Base-by-base conservation (phyloP, 2,797 vertebrate species). In the Okamejei kenojei region DNA sequence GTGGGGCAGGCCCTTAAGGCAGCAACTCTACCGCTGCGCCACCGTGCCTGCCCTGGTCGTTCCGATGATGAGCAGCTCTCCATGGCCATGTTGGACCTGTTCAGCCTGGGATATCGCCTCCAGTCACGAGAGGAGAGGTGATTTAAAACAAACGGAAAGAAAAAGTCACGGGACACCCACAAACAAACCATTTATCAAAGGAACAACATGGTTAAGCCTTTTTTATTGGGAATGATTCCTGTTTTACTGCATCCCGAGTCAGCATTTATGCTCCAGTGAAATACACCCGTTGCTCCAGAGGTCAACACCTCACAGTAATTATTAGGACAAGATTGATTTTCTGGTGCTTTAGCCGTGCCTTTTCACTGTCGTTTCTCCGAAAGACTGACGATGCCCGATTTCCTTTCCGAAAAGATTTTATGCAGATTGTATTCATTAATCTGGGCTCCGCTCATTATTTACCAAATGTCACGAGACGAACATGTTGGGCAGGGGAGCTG, bases 111-210 rank as follows among this genome's bases (percentile, higher is more conserved):
- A 17, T 68, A 17, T 68, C 61, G 65, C n/a, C 4, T 68, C 84
- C 13, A 21, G 63, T 32, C 19, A 90, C 63, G 35, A 5, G 5
- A 54, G 45, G 45, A 54, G 4, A 54, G 45, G 45, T 54, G 45
- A 54, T 54, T 54, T 54, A 54, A 54, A 54, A 54, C 45, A 54
- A 54, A 54, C 45, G 45, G 45, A 54, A 54, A 54, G 45, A 54
- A 54, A 54, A 54, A 54, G 45, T 54, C 45, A 54, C 45, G 86
- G 86, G 86, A 71, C 65, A 10, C 32, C 65, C 68, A 23, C 7
- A 10, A 54, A 92, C 90, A 88, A 88, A 35, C 68, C 65, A 88
- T 88, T 68, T 63, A 88, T 88, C 35, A 88, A 88, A 88, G 32
- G n/a, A 35, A 35, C 84, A 65, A 35, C 58, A 15, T 8, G 21